phyloP scores from a whole-genome alignment of 2,797 vertebrate species.

The Ataeniobius toweri region DNA sequence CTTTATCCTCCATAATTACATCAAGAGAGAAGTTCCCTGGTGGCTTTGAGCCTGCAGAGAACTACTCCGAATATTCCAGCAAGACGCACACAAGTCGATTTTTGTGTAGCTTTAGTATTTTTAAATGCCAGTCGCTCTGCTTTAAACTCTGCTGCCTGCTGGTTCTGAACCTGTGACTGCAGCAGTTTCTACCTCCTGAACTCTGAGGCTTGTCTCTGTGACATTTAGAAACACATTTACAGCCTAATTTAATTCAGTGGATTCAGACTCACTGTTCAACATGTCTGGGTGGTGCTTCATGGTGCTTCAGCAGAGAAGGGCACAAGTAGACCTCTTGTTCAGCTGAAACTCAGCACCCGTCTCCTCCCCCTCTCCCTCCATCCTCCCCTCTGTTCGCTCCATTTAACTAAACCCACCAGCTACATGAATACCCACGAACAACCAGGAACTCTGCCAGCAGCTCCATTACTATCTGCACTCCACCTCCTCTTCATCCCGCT shows the following conservation, averaged over 20 bases:
- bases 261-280: constrained; percentile 4
- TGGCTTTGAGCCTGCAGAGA: not conserved
- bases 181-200: not conserved
- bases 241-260: constrained; percentile 12
- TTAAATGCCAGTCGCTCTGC: not conserved
- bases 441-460: constrained; percentile 61
- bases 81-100: not conserved
- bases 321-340: constrained; percentile 52
- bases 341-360: constrained; percentile 45
- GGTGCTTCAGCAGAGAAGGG: constrained; percentile 6
- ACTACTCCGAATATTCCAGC: not conserved
- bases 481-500: constrained; percentile 28
- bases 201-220: not conserved
- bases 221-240: constrained; percentile 11
- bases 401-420: constrained; percentile 64
- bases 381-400: constrained; percentile 41
- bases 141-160: not conserved
- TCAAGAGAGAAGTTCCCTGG: not conserved
- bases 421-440: constrained; percentile 64
- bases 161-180: not conserved
- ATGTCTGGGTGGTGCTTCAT: constrained; percentile 20
- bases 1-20: not conserved
- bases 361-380: not conserved
- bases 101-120: not conserved
- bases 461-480: constrained; percentile 57